Evolutionary conservation across 35 echinoderm and acorn worm genomes (phyloP).

Genomic region (Hemicentrotus pulcherrimus): DNA sequence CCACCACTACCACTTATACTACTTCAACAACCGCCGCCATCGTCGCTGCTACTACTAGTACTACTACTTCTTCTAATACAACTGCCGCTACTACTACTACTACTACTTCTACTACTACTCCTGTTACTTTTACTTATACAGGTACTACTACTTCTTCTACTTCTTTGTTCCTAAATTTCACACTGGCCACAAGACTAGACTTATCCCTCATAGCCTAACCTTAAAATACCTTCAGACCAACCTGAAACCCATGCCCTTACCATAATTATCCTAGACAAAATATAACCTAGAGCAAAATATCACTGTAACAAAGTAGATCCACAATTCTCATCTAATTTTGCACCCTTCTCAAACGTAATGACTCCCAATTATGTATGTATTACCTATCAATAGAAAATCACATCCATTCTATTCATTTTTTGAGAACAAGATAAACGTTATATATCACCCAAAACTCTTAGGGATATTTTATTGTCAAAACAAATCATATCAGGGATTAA

Average conservation of each 20-base stretch:
- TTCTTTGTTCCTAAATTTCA: too few species aligned
- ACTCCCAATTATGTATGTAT: neutral
- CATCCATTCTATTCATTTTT: neutral
- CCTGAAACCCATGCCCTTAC: neutral
- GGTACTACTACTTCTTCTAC: too few species aligned
- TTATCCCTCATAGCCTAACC: neutral
- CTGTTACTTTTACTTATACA: too few species aligned
- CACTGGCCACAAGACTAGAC: neutral
- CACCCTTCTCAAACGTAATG: neutral
- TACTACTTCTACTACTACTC: too few species aligned
- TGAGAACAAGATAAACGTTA: neutral
- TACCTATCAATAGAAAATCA: neutral
- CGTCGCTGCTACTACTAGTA: too few species aligned
- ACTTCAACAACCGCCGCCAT: too few species aligned
- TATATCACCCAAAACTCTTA: neutral
- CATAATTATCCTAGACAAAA: neutral
- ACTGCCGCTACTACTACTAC: too few species aligned
- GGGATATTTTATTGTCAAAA: neutral
- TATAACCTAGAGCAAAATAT: neutral
- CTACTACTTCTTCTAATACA: too few species aligned
- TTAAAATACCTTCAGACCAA: neutral
- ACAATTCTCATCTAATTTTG: neutral
- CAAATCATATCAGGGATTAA: slow-evolving; percentile 12
- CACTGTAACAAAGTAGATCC: too few species aligned
- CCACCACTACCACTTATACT: too few species aligned